Evolutionary conservation across 2,113 vertebrate species (phyloP).

Genomic region (Meriones unguiculatus): DNA sequence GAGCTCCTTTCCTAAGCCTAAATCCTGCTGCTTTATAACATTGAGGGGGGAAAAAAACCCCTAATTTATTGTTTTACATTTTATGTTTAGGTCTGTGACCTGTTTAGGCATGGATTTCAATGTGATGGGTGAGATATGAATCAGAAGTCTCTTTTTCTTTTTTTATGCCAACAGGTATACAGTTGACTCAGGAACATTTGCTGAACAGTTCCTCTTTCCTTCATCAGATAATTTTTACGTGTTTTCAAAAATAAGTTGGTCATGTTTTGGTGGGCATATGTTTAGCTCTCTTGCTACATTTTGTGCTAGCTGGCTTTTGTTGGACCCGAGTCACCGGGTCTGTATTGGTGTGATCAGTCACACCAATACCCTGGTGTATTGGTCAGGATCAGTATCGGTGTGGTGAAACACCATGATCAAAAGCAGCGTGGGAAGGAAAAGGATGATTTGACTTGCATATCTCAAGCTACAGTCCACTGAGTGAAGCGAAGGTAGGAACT

Average conservation of each 20-base stretch:
- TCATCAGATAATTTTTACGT: background rate
- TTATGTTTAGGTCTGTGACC: background rate
- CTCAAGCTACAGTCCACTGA: background rate
- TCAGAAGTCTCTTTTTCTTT: background rate
- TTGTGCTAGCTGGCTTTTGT: background rate
- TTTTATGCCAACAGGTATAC: background rate
- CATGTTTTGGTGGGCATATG: background rate
- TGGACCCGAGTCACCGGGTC: background rate
- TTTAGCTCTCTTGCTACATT: background rate
- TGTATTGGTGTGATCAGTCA: background rate
- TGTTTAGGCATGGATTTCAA: constrained; percentile 1
- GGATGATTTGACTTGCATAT: background rate
- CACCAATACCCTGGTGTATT: background rate
- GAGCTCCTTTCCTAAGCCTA: background rate
- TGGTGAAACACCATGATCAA: background rate
- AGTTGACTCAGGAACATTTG: background rate
- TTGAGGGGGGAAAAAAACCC: background rate
- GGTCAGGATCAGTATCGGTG: background rate
- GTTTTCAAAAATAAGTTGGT: constrained; percentile 20
- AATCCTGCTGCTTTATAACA: background rate
- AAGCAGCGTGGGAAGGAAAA: background rate
- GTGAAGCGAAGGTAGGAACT: background rate
- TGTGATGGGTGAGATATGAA: background rate
- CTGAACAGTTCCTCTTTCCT: background rate
- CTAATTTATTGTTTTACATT: background rate